Evolutionary conservation across 2,888 invertebrate genomes (phyloP).

Genomic region (Cataglyphis albicans): DNA sequence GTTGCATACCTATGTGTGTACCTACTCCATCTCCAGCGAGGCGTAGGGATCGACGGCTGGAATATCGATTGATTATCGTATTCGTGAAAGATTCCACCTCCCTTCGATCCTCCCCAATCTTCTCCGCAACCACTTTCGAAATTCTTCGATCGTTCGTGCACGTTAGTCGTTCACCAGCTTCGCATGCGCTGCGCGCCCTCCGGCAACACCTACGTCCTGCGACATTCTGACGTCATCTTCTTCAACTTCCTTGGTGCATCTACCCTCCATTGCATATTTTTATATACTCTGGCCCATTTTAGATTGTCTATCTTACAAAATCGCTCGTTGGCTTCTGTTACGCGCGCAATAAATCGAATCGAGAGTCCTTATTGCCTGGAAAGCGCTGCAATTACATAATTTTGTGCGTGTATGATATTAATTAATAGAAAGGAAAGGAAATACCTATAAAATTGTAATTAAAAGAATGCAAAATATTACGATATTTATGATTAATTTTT

Average conservation of each 20-base stretch:
- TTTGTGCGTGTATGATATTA: background rate
- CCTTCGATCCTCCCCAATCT: constrained; percentile 22
- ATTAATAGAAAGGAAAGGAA: background rate
- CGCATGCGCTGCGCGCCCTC: constrained; percentile 35
- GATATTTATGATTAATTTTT: background rate
- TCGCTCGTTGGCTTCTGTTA: background rate
- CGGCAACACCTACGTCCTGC: constrained; percentile 43
- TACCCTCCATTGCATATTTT: constrained; percentile 57
- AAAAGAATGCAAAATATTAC: background rate
- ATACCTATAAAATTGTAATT: background rate
- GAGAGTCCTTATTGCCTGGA: background rate
- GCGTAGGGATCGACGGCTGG: constrained; percentile 67
- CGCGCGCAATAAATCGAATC: background rate
- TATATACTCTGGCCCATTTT: constrained; percentile 34
- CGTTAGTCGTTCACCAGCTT: constrained; percentile 67
- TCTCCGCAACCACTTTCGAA: constrained; percentile 49
- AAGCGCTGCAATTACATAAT: background rate
- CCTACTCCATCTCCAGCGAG: constrained; percentile 70
- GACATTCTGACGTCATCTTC: constrained; percentile 61
- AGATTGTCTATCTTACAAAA: constrained; percentile 13
- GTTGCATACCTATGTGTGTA: constrained; percentile 70
- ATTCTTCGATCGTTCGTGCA: constrained; percentile 70
- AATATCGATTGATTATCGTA: constrained; percentile 75
- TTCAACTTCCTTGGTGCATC: background rate
- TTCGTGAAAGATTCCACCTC: constrained; percentile 59